Evolutionary conservation across 2,113 vertebrate genomes (phyloP).

Genomic region (Stomatorhinus ivindoensis): DNA sequence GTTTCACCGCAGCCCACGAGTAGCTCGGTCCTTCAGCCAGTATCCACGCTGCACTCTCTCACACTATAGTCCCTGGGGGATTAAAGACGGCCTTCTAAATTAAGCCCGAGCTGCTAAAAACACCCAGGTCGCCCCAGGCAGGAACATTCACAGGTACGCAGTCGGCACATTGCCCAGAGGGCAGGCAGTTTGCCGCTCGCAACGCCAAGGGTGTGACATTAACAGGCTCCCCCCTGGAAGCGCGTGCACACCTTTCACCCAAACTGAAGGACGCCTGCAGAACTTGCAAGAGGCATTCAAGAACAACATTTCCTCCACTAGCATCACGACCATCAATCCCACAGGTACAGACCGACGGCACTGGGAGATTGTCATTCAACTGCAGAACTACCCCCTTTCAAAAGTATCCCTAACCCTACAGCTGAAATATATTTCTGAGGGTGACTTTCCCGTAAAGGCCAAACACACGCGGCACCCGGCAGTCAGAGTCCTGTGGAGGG

Average conservation of each 20-base stretch:
- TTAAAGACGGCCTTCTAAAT: not conserved
- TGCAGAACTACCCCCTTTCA: not conserved
- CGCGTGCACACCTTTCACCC: not conserved
- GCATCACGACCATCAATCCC: not conserved
- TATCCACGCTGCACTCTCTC: not conserved
- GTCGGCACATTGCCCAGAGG: not conserved
- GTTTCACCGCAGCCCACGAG: not conserved
- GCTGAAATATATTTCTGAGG: not conserved
- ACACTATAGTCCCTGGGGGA: not conserved
- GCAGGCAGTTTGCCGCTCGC: not conserved
- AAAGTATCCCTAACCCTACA: not conserved
- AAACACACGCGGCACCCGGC: not conserved
- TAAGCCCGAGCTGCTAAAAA: not conserved
- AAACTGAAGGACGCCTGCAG: not conserved
- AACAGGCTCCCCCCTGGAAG: not conserved
- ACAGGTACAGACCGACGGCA: not conserved
- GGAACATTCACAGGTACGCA: slow-evolving; percentile 11
- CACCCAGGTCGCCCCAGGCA: not conserved
- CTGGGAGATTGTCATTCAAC: not conserved
- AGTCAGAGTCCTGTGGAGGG: slow-evolving; percentile 28
- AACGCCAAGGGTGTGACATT: not conserved
- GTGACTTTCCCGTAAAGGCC: not conserved
- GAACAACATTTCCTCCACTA: not conserved
- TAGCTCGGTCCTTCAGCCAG: not conserved
- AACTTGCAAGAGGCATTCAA: not conserved